Base-by-base conservation (phyloP, 2,113 vertebrate species). In the Silurus glanis region DNA sequence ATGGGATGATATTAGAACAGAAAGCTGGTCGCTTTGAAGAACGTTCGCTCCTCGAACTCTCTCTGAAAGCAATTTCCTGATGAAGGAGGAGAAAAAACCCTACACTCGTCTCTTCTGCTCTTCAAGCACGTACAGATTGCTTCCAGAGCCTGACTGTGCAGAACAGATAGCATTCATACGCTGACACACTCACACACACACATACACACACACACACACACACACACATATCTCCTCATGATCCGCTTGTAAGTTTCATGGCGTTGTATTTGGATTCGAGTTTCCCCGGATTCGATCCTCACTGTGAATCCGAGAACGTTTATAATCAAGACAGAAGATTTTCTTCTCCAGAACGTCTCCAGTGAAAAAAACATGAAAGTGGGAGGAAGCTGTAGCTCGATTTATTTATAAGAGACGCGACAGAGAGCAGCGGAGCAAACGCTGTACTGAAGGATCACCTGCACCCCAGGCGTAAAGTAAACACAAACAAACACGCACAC, bases 51-150 rank as follows among this genome's bases (percentile, higher is more conserved):
- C 45, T 62, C 59, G 49, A 83, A 53, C 71, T 64, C 51, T 69
- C 23, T 76, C 45, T 75, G 45, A 72, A 62, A 84, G 55, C 71
- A 84, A 75, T 75, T 62, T 83, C 64, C 82, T 83, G 67, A 83
- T 83, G 69, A 55, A 0, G 12, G 9, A 28, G 19, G 37, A 64
- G 0, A 37, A 2, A 37, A 69, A 16, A 17, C 16, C 14, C 6
- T 37, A 45, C 69, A 58, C 67, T 5, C 66, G 61, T 83, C 55
- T 74, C 71, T 59, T 45, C 56, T 14, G 47, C n/a, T 47, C 83
- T 76, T 59, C 56, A 28, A 13, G 21, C 9, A 21, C 12, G 2
- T 55, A 51, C 6, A 55, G 74, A 62, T 23, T 28, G 61, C 59
- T 61, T 78, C 45, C 71, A 55, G 23, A 62, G 62, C 55, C 53